These are phyloP conservation scores for Sycophaga agraensis DNA, from an alignment of 1,140 invertebrate genomes.

Conservation along the genomic window DNA sequence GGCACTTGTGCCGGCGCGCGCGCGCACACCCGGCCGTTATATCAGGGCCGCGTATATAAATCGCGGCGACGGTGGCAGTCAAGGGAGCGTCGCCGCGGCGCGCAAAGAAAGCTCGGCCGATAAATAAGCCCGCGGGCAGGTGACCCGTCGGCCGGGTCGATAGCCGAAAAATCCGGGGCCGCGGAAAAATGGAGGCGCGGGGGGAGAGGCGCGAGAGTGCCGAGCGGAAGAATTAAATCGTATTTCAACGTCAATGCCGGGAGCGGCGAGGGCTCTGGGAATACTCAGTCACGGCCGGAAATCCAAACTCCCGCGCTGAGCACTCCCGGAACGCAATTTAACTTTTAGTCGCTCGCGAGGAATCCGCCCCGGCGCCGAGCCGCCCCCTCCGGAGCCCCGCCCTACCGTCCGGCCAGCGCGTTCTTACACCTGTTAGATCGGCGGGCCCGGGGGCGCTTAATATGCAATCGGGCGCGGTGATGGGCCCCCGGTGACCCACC, in stretches of 20 bases:
- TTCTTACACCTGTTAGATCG: slow-evolving; percentile 30
- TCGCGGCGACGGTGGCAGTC: no score
- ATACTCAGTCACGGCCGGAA: slow-evolving; percentile 48
- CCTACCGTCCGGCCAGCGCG: slow-evolving; percentile 14
- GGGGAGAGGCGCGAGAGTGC: slow-evolving; percentile 42
- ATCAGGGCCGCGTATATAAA: background rate
- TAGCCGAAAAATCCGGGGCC: background rate
- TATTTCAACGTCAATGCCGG: slow-evolving; percentile 49
- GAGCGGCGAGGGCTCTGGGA: slow-evolving; percentile 39
- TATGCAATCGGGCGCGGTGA: slow-evolving; percentile 43
- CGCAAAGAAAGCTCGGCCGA: no score
- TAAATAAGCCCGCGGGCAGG: background rate
- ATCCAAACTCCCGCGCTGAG: slow-evolving; percentile 39
- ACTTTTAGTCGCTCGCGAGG: slow-evolving; percentile 47
- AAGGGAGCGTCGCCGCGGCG: no score
- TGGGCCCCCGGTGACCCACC: slow-evolving; percentile 34
- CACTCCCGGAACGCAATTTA: slow-evolving; percentile 48
- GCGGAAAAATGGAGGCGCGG: no score
- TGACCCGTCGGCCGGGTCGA: background rate
- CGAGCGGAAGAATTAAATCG: slow-evolving; percentile 51
- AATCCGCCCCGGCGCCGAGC: slow-evolving; percentile 37
- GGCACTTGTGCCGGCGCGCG: no score
- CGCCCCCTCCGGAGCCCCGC: slow-evolving; percentile 35
- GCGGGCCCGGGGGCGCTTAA: slow-evolving; percentile 36
- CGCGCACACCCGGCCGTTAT: no score